Evolutionary conservation across 1,140 invertebrate species (phyloP).

Genomic region (Neodiprion fabricii): DNA sequence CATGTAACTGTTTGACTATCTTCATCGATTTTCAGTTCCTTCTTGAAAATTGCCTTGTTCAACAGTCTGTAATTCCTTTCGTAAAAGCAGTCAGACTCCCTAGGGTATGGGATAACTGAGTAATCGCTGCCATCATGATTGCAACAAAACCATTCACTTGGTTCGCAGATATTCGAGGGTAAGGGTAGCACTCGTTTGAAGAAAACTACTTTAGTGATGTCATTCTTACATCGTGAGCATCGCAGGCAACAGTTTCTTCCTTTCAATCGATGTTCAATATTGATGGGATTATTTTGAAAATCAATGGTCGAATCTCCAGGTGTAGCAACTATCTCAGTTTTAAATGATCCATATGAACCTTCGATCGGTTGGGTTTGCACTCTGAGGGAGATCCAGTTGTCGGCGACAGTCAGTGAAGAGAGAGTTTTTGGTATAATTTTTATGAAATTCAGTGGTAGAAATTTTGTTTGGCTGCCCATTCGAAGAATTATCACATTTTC

Average conservation of each 20-base stretch:
- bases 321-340: slow-evolving; percentile 43
- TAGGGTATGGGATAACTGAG: slow-evolving; percentile 38
- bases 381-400: slow-evolving; percentile 54
- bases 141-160: slow-evolving; percentile 56
- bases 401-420: slow-evolving; percentile 43
- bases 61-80: slow-evolving; percentile 45
- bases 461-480: slow-evolving; percentile 34
- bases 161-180: slow-evolving; percentile 49
- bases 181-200: slow-evolving; percentile 49
- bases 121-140: slow-evolving; percentile 35
- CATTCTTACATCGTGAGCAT: slow-evolving; percentile 45
- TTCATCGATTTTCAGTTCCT: slow-evolving; percentile 37
- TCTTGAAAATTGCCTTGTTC: slow-evolving; percentile 37
- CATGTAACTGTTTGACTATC: slow-evolving; percentile 39
- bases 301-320: background rate
- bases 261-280: slow-evolving; percentile 33
- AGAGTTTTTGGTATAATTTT: slow-evolving; percentile 50
- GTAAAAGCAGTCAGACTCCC: slow-evolving; percentile 50
- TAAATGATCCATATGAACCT: slow-evolving; percentile 46
- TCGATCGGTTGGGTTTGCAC: slow-evolving; percentile 47
- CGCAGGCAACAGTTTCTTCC: slow-evolving; percentile 30
- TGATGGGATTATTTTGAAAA: slow-evolving; percentile 17
- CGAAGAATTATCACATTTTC: slow-evolving; percentile 42
- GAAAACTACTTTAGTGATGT: slow-evolving; percentile 40
- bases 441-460: slow-evolving; percentile 35